Evolutionary conservation across 2,888 invertebrate species (phyloP).

Genomic region (Steromphala cineraria): DNA sequence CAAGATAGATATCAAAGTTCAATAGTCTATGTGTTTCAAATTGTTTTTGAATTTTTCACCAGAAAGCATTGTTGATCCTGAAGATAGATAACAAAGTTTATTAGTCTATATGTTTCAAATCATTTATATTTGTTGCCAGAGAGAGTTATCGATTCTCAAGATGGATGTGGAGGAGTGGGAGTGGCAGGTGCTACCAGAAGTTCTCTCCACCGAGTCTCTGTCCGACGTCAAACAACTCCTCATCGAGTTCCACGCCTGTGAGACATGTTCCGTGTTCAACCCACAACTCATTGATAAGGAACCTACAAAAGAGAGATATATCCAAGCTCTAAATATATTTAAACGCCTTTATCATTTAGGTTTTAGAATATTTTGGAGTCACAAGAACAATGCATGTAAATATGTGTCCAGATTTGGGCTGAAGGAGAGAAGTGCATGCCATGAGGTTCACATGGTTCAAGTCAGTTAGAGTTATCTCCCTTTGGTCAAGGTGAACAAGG

Average conservation of each 20-base stretch:
- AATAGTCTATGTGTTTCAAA: too few species aligned
- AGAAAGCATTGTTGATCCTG: too few species aligned
- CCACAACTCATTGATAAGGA: slow-evolving; percentile 46
- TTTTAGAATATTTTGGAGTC: slow-evolving; percentile 58
- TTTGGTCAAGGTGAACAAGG: neutral
- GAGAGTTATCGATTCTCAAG: slow-evolving; percentile 51
- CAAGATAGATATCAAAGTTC: too few species aligned
- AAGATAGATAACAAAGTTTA: too few species aligned
- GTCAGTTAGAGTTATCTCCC: slow-evolving; percentile 4
- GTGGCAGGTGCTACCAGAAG: slow-evolving; percentile 54
- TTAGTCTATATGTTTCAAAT: too few species aligned
- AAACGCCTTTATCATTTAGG: slow-evolving; percentile 54
- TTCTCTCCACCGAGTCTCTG: slow-evolving; percentile 47
- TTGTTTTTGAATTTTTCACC: too few species aligned
- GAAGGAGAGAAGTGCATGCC: slow-evolving; percentile 51
- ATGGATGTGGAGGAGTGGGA: slow-evolving; percentile 66
- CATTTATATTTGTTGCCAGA: slow-evolving; percentile 40
- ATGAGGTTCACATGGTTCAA: slow-evolving; percentile 43
- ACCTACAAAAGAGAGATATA: slow-evolving; percentile 52
- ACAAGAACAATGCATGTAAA: slow-evolving; percentile 56
- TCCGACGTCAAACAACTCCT: slow-evolving; percentile 50
- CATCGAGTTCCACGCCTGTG: slow-evolving; percentile 57
- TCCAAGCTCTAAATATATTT: slow-evolving; percentile 49
- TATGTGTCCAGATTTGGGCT: slow-evolving; percentile 52
- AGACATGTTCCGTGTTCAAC: slow-evolving; percentile 41